Conservation (phyloP, 2,797 vertebrate genomes). For the Tenualosa thibaudeaui region DNA sequence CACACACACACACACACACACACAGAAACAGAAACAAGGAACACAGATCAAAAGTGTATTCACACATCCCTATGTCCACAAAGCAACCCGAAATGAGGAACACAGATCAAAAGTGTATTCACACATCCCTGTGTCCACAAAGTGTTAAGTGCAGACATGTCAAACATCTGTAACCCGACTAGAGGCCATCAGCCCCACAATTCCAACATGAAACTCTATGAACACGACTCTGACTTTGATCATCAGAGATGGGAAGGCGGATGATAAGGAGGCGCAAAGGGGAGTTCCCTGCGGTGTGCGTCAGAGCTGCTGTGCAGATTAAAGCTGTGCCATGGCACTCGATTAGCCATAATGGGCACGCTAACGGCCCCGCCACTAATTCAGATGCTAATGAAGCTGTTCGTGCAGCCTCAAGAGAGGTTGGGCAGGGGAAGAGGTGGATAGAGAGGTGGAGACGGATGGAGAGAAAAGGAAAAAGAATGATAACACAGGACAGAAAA, state of each 20-base stretch:
- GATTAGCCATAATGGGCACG: neutral
- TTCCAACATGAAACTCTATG: neutral
- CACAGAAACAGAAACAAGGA: neutral
- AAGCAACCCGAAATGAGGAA: no score
- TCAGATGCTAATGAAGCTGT: neutral
- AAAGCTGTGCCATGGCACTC: neutral
- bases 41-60: neutral
- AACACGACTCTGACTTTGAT: neutral
- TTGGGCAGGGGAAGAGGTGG: constrained; percentile 8
- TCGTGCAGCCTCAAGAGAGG: neutral
- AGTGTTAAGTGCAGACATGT: no score
- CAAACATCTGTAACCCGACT: neutral
- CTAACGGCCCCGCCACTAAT: neutral
- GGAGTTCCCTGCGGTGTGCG: neutral
- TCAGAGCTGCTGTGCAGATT: neutral
- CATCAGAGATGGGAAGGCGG: neutral
- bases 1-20: constrained; percentile 21
- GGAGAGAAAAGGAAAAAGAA: constrained; percentile 14
- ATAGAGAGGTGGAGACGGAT: neutral
- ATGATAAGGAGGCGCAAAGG: neutral
- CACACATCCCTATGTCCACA: neutral
- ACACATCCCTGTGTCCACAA: no score
- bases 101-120: no score
- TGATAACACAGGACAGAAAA: neutral
- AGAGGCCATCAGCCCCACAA: neutral